A percentile compares a stretch with the other conserved stretches of the same genome.
Conservation (phyloP, 35 echinoderm and acorn worm genomes). For the Lytechinus variegatus region DNA sequence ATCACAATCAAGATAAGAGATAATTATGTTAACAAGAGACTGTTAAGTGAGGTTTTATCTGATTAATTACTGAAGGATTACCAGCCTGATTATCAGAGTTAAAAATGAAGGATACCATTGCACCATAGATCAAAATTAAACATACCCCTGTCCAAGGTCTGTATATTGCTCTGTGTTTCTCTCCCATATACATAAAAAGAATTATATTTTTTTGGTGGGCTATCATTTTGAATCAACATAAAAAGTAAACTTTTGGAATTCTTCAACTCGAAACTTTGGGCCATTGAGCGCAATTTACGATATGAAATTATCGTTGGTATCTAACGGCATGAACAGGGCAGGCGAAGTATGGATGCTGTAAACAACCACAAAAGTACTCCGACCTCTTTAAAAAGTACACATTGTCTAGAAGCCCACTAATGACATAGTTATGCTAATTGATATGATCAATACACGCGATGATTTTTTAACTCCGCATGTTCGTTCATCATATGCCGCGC, state of each 20-base stretch:
- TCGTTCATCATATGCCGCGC: background rate
- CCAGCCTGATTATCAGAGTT: background rate
- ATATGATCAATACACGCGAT: conserved; percentile 16
- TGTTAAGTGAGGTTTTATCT: background rate
- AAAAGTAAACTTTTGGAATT: background rate
- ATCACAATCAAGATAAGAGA: background rate
- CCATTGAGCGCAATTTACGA: too few relatives aligned
- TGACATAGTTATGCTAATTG: conserved; percentile 52
- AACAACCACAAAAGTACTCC: background rate
- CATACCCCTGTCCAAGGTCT: background rate
- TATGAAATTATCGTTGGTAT: too few relatives aligned
- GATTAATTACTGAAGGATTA: background rate
- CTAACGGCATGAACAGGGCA: too few relatives aligned
- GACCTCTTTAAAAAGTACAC: conserved; percentile 5
- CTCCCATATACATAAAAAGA: background rate
- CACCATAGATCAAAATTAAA: background rate
- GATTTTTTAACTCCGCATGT: background rate
- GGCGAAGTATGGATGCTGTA: too few relatives aligned
- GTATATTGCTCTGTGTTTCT: background rate
- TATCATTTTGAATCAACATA: background rate
- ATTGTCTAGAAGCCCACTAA: background rate
- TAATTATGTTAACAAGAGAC: background rate
- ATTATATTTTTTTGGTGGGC: background rate
- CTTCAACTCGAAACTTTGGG: background rate
- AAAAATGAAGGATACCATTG: background rate